Evolutionary conservation across 2,888 invertebrate species (phyloP), one percentile per base, ranked within the genome.

Genomic region (Sipha maydis): DNA sequence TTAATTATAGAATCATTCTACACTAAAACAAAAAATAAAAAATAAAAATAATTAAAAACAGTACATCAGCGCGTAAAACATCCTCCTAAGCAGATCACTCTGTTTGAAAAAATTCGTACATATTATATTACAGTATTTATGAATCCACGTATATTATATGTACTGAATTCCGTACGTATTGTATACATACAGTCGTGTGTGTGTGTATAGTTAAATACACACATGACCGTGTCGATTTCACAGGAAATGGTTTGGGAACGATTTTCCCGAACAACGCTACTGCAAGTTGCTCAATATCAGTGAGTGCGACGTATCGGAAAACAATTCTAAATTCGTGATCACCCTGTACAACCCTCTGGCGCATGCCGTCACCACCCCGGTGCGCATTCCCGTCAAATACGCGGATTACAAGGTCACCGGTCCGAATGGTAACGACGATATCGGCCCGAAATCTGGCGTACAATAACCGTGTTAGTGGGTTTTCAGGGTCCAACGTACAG

Each of bases 341-440:
- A 95, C 96, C 0, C 91, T 97, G 0, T 97, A 97, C 91, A 98
- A 98, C 92, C 97, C 97, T 0, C 91, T 97, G 48, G 80, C 90
- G 11, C 89, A 89, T 56, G 17, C 25, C 17, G 83, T 89, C 3
- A 73, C 86, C 25, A 88, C 84, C 61, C 85, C 89, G 8, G 85
- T 90, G 5, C 84, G 86, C 25, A 84, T 90, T 21, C 90, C 90
- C 28, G 88, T 90, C 3, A 84, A 69, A 21, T 82, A 86, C 38
- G 89, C 89, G 0, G 83, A 89, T 25, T 90, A 90, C 83, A 89
- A 90, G 34, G 90, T 90, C 54, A 90, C 89, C 77, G 89, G 89
- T 5, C 85, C 89, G 11, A 88, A 89, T 56, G 90, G 90, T 90
- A 89, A 73, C 73, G 73, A 34, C 73, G 17, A 31, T 19, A 17